Percentiles rank a stretch among this genome's conserved stretches.
Conservation (phyloP, 2,113 vertebrate genomes). For the Boulengeromyrus knoepffleri region DNA sequence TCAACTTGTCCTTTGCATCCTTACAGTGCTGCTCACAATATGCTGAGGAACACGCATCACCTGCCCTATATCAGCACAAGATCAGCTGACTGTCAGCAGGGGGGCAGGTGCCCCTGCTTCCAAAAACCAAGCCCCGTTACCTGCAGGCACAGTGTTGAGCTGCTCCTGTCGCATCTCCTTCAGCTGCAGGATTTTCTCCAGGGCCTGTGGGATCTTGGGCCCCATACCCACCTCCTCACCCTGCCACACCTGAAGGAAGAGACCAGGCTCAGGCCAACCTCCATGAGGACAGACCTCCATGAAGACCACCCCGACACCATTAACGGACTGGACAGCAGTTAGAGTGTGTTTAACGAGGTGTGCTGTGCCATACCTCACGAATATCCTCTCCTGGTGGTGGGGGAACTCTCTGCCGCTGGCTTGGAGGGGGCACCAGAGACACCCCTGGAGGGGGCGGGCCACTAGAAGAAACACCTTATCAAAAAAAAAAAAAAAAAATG, state of each 20-base stretch:
- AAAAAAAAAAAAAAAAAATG: not conserved
- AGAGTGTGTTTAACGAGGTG: not conserved
- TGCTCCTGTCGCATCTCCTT: conserved; percentile 89
- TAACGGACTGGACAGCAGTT: not conserved
- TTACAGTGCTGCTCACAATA: not conserved
- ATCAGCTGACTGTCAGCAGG: not conserved
- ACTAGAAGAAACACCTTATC: conserved; percentile 40
- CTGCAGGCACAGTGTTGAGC: conserved; percentile 60
- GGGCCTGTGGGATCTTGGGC: conserved; percentile 83
- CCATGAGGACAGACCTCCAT: not conserved
- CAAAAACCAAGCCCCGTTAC: conserved; percentile 33
- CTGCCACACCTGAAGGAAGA: conserved; percentile 52
- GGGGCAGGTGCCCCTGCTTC: not conserved
- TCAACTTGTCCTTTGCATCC: not conserved
- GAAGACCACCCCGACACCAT: not conserved
- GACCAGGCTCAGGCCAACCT: not conserved
- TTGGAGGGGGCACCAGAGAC: conserved; percentile 52
- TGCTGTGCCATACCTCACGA: conserved; percentile 63
- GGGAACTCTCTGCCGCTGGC: conserved; percentile 63
- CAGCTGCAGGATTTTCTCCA: conserved; percentile 88
- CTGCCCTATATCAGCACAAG: not conserved
- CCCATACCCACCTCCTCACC: conserved; percentile 70
- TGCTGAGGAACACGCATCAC: not conserved
- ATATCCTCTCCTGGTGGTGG: conserved; percentile 78
- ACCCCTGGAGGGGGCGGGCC: conserved; percentile 67